Conservation (phyloP, 2,797 vertebrate genomes). For the Saxicola maurus region DNA sequence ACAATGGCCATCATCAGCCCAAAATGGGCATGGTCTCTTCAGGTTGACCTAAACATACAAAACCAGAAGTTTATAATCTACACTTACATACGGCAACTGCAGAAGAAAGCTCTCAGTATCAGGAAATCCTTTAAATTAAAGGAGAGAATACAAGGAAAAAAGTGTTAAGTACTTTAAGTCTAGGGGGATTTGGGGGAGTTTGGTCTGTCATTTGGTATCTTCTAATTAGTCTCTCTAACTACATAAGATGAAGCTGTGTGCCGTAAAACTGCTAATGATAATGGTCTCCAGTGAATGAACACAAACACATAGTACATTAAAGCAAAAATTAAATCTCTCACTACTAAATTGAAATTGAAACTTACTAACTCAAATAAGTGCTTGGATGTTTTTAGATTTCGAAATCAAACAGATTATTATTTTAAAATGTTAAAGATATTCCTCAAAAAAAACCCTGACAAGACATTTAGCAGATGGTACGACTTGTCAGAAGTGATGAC, state of each 20-base stretch:
- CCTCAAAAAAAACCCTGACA: background rate
- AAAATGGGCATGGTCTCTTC: conserved; percentile 93
- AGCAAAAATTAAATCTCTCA: background rate
- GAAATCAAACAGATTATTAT: background rate
- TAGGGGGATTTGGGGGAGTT: background rate
- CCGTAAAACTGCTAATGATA: background rate
- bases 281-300: background rate
- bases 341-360: background rate
- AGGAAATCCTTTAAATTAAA: background rate
- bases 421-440: background rate
- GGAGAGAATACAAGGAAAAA: background rate
- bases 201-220: background rate
- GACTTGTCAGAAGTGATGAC: background rate
- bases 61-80: background rate
- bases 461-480: background rate
- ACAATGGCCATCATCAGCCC: conserved; percentile 92
- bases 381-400: background rate
- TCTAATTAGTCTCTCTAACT: background rate
- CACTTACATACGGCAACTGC: background rate
- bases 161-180: background rate
- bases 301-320: background rate
- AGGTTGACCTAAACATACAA: conserved; percentile 83
- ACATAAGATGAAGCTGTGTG: background rate
- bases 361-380: background rate
- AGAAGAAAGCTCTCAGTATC: background rate